phyloP scores from a whole-genome alignment of 2,113 vertebrate genomes.

The Anseranas semipalmata region DNA sequence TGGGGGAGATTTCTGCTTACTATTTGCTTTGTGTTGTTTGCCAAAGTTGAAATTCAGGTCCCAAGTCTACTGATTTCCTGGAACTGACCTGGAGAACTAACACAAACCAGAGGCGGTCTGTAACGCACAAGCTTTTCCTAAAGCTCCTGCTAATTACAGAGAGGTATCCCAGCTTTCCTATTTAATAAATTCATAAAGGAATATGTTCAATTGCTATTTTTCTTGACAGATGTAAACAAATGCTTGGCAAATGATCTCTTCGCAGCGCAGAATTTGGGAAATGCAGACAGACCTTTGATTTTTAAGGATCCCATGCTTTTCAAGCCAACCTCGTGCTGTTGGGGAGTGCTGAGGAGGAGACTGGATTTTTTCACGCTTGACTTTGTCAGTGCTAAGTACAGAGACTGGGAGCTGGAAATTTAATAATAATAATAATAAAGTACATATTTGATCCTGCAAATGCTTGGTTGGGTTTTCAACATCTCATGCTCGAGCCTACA shows the following conservation, averaged over 20 bases:
- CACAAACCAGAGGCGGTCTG: neutral
- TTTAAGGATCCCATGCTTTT: neutral
- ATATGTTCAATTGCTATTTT: neutral
- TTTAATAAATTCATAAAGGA: neutral
- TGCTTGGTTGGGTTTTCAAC: neutral
- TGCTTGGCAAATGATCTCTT: neutral
- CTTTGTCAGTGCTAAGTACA: neutral
- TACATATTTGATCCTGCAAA: neutral
- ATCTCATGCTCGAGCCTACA: neutral
- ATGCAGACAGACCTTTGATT: neutral
- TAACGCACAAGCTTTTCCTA: neutral
- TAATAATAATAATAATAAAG: neutral
- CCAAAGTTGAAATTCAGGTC: neutral
- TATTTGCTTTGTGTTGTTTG: constrained; percentile 44
- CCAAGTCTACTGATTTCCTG: neutral
- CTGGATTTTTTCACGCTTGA: neutral
- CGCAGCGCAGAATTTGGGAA: neutral
- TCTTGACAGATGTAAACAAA: neutral
- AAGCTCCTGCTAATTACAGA: accelerated
- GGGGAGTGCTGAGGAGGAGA: neutral
- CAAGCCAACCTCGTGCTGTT: neutral
- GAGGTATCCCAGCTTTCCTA: neutral
- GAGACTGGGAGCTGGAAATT: neutral
- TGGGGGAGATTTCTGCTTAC: neutral
- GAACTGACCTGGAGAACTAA: constrained; percentile 1